Base-by-base conservation (phyloP, 2,797 vertebrate genomes). In the Mormyrops boulengeri region DNA sequence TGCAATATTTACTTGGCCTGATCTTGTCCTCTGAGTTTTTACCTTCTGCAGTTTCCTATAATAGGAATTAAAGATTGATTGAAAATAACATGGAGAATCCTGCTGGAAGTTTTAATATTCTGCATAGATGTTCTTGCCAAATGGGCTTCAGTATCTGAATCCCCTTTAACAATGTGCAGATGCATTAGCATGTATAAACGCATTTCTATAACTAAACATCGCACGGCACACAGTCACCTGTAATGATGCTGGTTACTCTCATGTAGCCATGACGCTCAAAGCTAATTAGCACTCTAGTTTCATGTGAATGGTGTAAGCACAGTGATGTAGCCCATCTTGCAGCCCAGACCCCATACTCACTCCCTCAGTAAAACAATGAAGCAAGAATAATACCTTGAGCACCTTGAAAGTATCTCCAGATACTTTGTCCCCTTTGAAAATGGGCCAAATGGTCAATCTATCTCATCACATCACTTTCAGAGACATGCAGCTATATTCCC, bases 1-100 rank as follows among this genome's bases (percentile, higher is more conserved):
- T 90, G 53, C 88, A 88, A 88, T 84, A 89, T 86, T 87, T 53
- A 44, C 82, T 86, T 55, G 60, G 84, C 60, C 84, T 73, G 89
- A 89, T 87, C 49, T 52, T 26, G 7, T 87, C 84, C 60, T 52
- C 60, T 4, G 47, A 73, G 19, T 1, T 41, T 89, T 89, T 14
- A 26, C 44, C 50, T 55, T 26, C 19, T 50, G 47, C 49, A 17
- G 50, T 38, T 87, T 87, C 52, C 12, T n/a, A 19, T 87, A 30
- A 17, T 38, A 87, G 26, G 55, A 38, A 49, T 85, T 85, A 85
- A 44, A n/a, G 8, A n/a, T 47, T 22, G 17, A 8, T 14, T 85
- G n/a, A 85, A 50, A 85, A 49, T 50, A 47, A 50, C 17, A 26
- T 4, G 80, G 44, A 9, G 34, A 50, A 11, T n/a, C 8, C 9